A percentile compares a stretch with the other conserved stretches of the same genome.
Evolutionary conservation across 2,113 vertebrate species (phyloP).

Genomic region (Solea solea): DNA sequence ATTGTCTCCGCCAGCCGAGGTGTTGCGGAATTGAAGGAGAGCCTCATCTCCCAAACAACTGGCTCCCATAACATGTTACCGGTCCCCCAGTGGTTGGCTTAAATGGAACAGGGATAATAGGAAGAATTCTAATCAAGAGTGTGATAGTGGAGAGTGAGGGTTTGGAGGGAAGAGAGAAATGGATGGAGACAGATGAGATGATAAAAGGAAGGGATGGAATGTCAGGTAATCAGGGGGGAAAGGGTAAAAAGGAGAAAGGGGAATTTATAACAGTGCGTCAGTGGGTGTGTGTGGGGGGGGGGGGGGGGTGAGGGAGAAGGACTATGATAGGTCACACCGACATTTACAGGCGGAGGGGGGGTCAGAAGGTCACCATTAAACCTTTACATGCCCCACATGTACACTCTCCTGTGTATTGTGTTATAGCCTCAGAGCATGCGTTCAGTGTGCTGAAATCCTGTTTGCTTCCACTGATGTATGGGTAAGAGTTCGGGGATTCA

Average conservation of each 20-base stretch:
- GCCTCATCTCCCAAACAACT: background rate
- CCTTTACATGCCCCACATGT: background rate
- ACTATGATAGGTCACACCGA: conserved; percentile 7
- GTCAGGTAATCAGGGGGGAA: conserved; percentile 13
- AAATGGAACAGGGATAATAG: background rate
- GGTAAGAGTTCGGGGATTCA: background rate
- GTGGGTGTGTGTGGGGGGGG: background rate
- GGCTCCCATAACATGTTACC: background rate
- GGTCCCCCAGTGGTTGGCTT: background rate
- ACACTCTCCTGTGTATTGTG: background rate
- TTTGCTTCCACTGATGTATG: background rate
- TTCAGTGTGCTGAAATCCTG: background rate
- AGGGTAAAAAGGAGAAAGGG: background rate
- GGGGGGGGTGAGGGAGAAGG: background rate
- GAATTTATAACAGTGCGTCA: background rate
- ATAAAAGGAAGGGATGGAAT: conserved; percentile 1
- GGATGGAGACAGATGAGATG: background rate
- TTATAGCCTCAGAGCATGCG: background rate
- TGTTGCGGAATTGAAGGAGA: conserved; percentile 16
- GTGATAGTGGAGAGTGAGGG: background rate
- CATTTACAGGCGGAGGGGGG: conserved; percentile 2
- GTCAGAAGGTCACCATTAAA: background rate
- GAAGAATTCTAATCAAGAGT: background rate
- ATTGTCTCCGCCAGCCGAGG: conserved; percentile 4
- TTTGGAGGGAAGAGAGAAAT: background rate